These are phyloP conservation scores for Podarcis muralis DNA, from an alignment of 2,113 vertebrate species.

Conservation along the genomic window DNA sequence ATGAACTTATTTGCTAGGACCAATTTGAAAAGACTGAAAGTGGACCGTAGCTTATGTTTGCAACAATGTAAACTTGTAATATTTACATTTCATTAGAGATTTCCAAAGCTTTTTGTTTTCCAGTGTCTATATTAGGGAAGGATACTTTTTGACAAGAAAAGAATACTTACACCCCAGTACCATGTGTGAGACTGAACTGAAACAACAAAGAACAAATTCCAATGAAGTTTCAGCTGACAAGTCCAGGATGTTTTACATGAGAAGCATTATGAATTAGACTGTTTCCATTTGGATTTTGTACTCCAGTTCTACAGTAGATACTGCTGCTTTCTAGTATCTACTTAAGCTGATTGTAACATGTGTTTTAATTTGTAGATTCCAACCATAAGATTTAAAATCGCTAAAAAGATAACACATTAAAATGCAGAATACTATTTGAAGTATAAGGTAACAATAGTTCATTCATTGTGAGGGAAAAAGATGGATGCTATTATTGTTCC, in stretches of 20 bases:
- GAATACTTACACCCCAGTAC: neutral
- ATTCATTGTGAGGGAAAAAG: neutral
- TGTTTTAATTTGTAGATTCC: neutral
- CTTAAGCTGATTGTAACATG: neutral
- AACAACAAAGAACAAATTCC: neutral
- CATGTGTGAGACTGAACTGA: neutral
- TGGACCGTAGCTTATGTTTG: neutral
- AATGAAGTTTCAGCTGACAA: neutral
- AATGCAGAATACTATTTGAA: neutral
- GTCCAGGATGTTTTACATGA: neutral
- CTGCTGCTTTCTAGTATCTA: neutral
- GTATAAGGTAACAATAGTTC: neutral
- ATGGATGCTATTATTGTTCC: neutral
- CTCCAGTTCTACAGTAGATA: neutral
- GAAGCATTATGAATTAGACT: neutral
- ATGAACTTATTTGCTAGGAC: neutral
- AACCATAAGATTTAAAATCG: neutral
- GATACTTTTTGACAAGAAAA: neutral
- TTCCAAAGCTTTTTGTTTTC: neutral
- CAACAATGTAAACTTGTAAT: neutral
- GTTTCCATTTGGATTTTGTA: neutral
- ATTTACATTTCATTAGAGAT: neutral
- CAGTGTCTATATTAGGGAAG: neutral
- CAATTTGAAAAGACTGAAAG: neutral
- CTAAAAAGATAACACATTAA: neutral